These are phyloP conservation scores for Bolinopsis microptera DNA, from an alignment of 37 sponge, comb jelly and placozoan genomes.

Conservation along the genomic window DNA sequence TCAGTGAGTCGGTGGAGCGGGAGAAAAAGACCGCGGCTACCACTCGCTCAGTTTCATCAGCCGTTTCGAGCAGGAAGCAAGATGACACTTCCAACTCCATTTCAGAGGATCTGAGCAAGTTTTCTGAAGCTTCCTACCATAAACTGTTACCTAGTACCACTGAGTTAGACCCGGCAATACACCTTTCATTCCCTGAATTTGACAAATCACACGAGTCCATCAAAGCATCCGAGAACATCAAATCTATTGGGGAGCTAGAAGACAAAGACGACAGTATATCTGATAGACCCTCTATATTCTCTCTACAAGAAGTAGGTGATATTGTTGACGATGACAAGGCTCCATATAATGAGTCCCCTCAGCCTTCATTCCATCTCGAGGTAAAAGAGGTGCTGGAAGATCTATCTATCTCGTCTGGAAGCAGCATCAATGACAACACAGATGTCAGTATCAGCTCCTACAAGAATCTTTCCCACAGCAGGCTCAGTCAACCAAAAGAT, in stretches of 20 bases:
- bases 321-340: background rate
- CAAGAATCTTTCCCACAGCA: background rate
- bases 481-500: background rate
- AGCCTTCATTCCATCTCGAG: conserved; percentile 32
- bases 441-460: conserved; percentile 55
- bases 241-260: background rate
- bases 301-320: conserved; percentile 2
- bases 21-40: background rate
- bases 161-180: background rate
- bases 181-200: background rate
- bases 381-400: conserved; percentile 42
- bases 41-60: background rate
- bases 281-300: background rate
- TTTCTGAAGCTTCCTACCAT: conserved; percentile 19
- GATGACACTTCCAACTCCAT: conserved; percentile 42
- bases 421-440: conserved; percentile 50
- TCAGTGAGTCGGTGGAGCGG: background rate
- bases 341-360: conserved; percentile 24
- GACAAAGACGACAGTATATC: background rate
- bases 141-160: background rate
- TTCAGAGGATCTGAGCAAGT: conserved; percentile 41
- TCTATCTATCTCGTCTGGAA: conserved; percentile 55
- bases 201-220: background rate
- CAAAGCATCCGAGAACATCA: background rate
- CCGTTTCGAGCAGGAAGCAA: background rate